Conservation (phyloP, 2,888 invertebrate species). For the Parnassius orleans region DNA sequence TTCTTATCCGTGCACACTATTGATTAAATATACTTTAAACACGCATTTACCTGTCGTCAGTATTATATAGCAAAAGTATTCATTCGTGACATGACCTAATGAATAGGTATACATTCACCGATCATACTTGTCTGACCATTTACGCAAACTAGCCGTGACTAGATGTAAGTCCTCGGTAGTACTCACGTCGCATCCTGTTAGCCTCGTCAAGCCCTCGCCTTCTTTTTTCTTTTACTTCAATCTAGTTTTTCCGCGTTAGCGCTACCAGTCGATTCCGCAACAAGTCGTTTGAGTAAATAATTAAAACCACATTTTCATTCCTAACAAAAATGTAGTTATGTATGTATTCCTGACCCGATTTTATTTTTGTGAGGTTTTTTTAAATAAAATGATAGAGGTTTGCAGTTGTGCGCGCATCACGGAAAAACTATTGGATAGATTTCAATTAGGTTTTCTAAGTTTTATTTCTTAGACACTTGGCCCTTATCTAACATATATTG, state of each 20-base stretch:
- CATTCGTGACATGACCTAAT: slow-evolving; percentile 38
- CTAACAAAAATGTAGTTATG: too few species aligned
- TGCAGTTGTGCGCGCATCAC: too few species aligned
- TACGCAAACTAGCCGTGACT: slow-evolving; percentile 37
- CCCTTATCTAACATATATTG: too few species aligned
- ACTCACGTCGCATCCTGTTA: slow-evolving; percentile 62
- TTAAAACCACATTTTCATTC: slow-evolving; percentile 24
- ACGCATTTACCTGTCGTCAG: slow-evolving; percentile 12
- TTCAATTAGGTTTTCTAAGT: too few species aligned
- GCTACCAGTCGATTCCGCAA: slow-evolving; percentile 17
- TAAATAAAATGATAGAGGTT: too few species aligned
- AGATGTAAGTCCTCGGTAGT: slow-evolving; percentile 42
- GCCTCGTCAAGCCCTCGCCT: slow-evolving; percentile 45
- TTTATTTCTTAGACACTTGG: too few species aligned
- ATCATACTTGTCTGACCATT: slow-evolving; percentile 40
- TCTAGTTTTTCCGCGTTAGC: slow-evolving; percentile 53
- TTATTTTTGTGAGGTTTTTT: too few species aligned
- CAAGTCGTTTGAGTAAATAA: slow-evolving; percentile 38
- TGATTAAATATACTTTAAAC: slow-evolving; percentile 37
- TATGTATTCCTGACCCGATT: too few species aligned
- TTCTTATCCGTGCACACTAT: slow-evolving; percentile 33
- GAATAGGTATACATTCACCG: slow-evolving; percentile 33
- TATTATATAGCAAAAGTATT: slow-evolving; percentile 31
- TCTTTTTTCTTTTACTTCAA: slow-evolving; percentile 54
- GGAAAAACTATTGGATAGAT: too few species aligned